Conservation (phyloP, 2,113 vertebrate species). For the Nycticorax nycticorax region DNA sequence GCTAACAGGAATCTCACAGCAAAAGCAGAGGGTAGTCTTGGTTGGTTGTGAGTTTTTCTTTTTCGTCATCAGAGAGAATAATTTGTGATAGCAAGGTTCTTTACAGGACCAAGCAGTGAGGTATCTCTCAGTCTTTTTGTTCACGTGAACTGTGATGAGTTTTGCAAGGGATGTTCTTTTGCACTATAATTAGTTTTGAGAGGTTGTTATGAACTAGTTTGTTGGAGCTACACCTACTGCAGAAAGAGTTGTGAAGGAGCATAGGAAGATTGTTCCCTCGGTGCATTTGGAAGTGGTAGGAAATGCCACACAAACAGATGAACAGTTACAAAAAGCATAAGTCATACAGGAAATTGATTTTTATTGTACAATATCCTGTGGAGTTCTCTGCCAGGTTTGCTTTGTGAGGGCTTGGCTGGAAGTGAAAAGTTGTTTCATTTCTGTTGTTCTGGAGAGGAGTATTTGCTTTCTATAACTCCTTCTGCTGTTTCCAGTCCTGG, state of each 20-base stretch:
- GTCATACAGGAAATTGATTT: background rate
- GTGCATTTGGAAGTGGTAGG: background rate
- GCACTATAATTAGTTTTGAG: background rate
- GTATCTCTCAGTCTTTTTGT: background rate
- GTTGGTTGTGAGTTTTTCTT: background rate
- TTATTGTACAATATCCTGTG: background rate
- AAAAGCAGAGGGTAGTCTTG: background rate
- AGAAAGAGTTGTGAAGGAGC: background rate
- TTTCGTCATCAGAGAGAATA: background rate
- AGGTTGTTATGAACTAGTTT: background rate
- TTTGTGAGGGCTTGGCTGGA: background rate
- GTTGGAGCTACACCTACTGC: background rate
- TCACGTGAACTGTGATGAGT: background rate
- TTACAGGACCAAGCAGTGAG: background rate
- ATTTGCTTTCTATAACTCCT: background rate
- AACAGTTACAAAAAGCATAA: background rate
- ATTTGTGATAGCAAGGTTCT: background rate
- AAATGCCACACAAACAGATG: background rate
- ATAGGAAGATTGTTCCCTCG: accelerated
- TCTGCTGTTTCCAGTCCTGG: background rate
- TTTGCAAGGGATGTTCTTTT: background rate
- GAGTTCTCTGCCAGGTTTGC: background rate
- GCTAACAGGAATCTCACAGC: background rate
- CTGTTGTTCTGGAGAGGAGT: background rate
- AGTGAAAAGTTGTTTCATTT: background rate